A percentile compares a stretch with the other conserved stretches of the same genome.
phyloP scores from a whole-genome alignment of 2,888 invertebrate species.

The Leptinotarsa rubiginosa region DNA sequence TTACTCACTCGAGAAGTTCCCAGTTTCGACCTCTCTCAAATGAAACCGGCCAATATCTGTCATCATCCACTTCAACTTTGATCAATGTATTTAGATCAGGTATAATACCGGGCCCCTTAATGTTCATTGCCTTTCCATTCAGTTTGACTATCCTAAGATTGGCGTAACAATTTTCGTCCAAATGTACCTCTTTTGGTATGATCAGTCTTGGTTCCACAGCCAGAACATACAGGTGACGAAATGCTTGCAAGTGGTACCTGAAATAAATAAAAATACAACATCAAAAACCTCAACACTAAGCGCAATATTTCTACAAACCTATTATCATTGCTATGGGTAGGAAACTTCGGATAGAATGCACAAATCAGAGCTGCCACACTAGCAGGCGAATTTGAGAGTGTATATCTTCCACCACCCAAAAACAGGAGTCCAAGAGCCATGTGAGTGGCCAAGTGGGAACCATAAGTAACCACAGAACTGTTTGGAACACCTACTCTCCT shows the following conservation, averaged over 20 bases:
- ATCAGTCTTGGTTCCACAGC: constrained; percentile 92
- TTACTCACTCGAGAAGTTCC: constrained; percentile 79
- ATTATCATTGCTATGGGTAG: constrained; percentile 96
- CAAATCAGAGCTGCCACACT: constrained; percentile 92
- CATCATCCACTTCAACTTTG: constrained; percentile 83
- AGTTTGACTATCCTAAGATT: constrained; percentile 74
- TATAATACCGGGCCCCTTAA: constrained; percentile 86
- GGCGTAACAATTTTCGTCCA: constrained; percentile 84
- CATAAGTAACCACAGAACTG: constrained; percentile 83
- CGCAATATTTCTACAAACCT: constrained; percentile 70
- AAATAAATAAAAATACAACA: not conserved
- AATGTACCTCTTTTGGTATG: constrained; percentile 86
- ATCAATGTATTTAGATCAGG: constrained; percentile 82
- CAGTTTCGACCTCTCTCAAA: constrained; percentile 88
- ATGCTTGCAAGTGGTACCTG: constrained; percentile 96
- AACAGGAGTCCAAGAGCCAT: constrained; percentile 94
- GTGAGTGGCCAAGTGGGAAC: constrained; percentile 94
- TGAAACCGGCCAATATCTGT: constrained; percentile 89
- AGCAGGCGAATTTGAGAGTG: constrained; percentile 83
- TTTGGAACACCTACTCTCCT: constrained; percentile 80
- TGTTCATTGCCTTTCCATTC: constrained; percentile 60
- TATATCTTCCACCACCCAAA: constrained; percentile 92
- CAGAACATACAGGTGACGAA: constrained; percentile 94
- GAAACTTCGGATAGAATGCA: constrained; percentile 97
- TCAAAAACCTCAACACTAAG: not conserved